These are phyloP conservation scores for Strix aluco DNA, from an alignment of 2,113 vertebrate genomes.

Conservation along the genomic window DNA sequence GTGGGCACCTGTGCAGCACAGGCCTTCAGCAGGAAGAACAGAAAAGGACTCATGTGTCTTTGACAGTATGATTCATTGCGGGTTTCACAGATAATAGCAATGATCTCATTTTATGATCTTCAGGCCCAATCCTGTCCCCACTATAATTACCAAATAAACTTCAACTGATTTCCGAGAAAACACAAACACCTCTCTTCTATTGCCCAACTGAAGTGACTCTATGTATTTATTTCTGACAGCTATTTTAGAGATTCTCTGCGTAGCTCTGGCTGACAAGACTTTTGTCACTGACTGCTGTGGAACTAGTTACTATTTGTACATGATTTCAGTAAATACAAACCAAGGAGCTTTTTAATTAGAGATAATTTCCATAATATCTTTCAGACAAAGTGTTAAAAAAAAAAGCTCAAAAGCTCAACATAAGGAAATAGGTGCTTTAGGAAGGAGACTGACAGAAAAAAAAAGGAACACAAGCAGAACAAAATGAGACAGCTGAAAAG, in stretches of 20 bases:
- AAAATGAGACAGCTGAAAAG: background rate
- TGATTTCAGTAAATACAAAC: background rate
- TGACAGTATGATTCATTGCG: background rate
- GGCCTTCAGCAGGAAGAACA: background rate
- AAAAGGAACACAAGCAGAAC: background rate
- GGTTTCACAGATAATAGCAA: background rate
- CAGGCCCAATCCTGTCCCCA: background rate
- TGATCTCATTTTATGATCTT: background rate
- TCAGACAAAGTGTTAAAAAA: background rate
- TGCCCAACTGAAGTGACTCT: background rate
- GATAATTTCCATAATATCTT: background rate
- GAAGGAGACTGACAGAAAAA: background rate
- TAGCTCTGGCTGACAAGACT: background rate
- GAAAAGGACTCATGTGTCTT: accelerated
- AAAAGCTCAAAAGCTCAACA: background rate
- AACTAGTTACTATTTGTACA: background rate
- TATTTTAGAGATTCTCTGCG: background rate
- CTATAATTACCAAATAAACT: background rate
- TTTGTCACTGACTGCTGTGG: background rate
- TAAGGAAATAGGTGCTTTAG: background rate
- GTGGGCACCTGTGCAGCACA: background rate
- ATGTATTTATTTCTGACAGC: background rate
- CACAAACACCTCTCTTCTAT: background rate
- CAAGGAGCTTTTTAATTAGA: background rate
- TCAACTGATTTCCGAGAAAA: background rate